These are phyloP conservation scores for Anguilla anguilla DNA, from an alignment of 2,797 vertebrate species.

Conservation along the genomic window DNA sequence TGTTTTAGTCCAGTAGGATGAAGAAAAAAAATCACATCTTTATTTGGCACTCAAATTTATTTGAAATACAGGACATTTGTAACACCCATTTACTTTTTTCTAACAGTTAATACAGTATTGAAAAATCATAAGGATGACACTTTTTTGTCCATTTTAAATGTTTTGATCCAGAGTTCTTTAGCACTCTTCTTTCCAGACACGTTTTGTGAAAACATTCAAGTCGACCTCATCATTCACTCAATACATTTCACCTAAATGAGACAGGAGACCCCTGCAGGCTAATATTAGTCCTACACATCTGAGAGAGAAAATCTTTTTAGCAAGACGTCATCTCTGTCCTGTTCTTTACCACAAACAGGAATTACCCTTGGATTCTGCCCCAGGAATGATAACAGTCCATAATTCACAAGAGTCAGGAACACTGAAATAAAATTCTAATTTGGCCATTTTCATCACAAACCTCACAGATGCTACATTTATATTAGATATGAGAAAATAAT, in stretches of 20 bases:
- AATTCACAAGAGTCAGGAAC: slow-evolving; percentile 30
- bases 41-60: slow-evolving; percentile 70
- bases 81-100: slow-evolving; percentile 45
- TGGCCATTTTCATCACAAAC: slow-evolving; percentile 51
- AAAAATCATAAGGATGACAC: slow-evolving; percentile 35
- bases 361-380: background rate
- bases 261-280: background rate
- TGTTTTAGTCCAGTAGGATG: background rate
- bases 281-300: background rate
- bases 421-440: slow-evolving; percentile 32
- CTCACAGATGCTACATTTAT: slow-evolving; percentile 67
- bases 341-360: background rate
- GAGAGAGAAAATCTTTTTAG: background rate
- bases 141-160: slow-evolving; percentile 23
- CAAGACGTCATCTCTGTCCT: background rate
- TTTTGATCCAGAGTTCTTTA: slow-evolving; percentile 29
- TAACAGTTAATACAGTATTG: slow-evolving; percentile 40
- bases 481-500: slow-evolving; percentile 49
- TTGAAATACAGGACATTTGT: slow-evolving; percentile 56
- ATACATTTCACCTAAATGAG: background rate
- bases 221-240: slow-evolving; percentile 37
- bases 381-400: slow-evolving; percentile 36
- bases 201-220: slow-evolving; percentile 39
- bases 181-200: slow-evolving; percentile 29
- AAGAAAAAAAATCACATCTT: slow-evolving; percentile 4